phyloP scores from a whole-genome alignment of 2,888 invertebrate genomes.

The Rhagophthalmus giganteus region DNA sequence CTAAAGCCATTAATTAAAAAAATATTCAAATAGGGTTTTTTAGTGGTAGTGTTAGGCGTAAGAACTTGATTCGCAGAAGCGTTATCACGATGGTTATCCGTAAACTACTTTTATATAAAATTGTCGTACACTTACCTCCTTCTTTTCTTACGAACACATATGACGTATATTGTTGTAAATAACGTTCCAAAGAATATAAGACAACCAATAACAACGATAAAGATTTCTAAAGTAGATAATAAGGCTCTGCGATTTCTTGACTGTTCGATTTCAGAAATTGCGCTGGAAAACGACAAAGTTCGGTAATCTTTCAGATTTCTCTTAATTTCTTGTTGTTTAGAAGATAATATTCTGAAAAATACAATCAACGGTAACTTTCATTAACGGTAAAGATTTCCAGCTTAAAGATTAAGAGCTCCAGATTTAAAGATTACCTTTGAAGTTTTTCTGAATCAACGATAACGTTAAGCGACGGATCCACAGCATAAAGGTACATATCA shows the following conservation, averaged over 20 bases:
- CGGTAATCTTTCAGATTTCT: conserved; percentile 66
- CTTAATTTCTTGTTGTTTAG: conserved; percentile 59
- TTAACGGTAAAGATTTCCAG: too few species aligned
- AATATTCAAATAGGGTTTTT: too few species aligned
- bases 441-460: conserved; percentile 79
- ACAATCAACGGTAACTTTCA: too few species aligned
- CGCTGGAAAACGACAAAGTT: conserved; percentile 67
- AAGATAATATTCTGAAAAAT: conserved; percentile 63
- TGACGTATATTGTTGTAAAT: conserved; percentile 76
- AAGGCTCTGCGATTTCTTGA: conserved; percentile 54
- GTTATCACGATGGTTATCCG: too few species aligned
- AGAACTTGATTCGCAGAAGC: too few species aligned
- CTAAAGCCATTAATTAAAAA: too few species aligned
- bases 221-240: conserved; percentile 75
- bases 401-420: not conserved
- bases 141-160: conserved; percentile 66
- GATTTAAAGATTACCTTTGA: conserved; percentile 65
- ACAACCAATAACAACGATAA: conserved; percentile 78
- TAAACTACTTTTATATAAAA: too few species aligned
- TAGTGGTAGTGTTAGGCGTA: too few species aligned
- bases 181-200: conserved; percentile 81
- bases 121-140: too few species aligned
- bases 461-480: conserved; percentile 78
- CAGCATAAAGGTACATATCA: conserved; percentile 83
- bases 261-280: conserved; percentile 47